Base-by-base conservation (phyloP, 2,113 vertebrate genomes). In the Lepus europaeus region DNA sequence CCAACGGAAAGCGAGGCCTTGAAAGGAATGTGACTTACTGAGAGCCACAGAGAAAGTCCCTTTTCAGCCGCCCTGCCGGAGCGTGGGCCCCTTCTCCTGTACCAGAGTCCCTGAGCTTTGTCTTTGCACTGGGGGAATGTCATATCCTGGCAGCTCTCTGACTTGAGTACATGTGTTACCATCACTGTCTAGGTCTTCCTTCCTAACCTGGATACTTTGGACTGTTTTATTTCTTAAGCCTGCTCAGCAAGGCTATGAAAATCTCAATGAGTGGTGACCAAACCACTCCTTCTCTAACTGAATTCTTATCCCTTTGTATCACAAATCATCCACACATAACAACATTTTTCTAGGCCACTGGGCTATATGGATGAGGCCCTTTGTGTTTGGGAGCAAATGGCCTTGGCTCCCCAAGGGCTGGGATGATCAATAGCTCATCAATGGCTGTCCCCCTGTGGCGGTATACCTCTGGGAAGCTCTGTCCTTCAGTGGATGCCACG, bases 141-240 rank as follows among this genome's bases (percentile, higher is more conserved):
- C 49, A 49, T 66, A 92, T 6, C 68, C 1, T 87, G 53, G 63
- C 6, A 83, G 13, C 22, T 6, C 6, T 79, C 84, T 78, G 53
- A 39, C 33, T 56, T 73, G 33, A 14, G n/a, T 33, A 17, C 53
- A 49, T 27, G 36, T n/a, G 7, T 80, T 72, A 72, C 7, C 31
- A 4, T 45, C n/a, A 90, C 27, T 2, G 9, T 87, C 79, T 36
- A 66, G 69, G 72, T 53, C 76, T 7, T 77, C 36, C 63, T 78
- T 76, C 78, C n/a, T 73, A 90, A 94, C 45, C 74, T 68, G 78
- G 64, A 45, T 49, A 78, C 23, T 87, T 72, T 17, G 11, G 19
- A 87, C 16, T 92, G 12, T 9, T 78, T 92, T 87, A 92, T 39
- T 72, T 93, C 61, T 93, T 80, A 20, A 73, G 49, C n/a, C 14